Evolutionary conservation across 1,140 invertebrate genomes (phyloP).

Genomic region (Sarcophaga peregrina): DNA sequence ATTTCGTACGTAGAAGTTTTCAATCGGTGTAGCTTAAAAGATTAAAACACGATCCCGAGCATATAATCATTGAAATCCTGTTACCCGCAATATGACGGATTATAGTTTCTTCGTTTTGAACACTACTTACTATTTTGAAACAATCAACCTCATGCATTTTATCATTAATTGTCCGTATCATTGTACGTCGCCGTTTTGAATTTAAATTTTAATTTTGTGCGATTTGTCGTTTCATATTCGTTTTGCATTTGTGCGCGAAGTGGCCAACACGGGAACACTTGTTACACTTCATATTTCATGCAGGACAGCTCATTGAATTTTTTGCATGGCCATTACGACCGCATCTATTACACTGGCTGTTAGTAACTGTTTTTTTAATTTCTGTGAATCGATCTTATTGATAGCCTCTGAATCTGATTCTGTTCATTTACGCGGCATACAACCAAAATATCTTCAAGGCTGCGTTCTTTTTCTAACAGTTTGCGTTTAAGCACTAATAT

Average conservation of each 20-base stretch:
- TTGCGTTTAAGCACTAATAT: slow-evolving; percentile 47
- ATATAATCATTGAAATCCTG: too few relatives aligned
- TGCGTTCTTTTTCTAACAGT: slow-evolving; percentile 16
- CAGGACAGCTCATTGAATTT: slow-evolving; percentile 1
- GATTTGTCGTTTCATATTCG: too few relatives aligned
- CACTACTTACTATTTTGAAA: too few relatives aligned
- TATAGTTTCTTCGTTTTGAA: too few relatives aligned
- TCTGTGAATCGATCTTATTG: background rate
- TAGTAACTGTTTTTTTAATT: background rate
- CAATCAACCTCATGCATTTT: background rate
- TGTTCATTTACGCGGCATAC: slow-evolving; percentile 26
- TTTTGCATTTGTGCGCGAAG: too few relatives aligned
- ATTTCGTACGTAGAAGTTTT: too few relatives aligned
- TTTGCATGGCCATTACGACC: background rate
- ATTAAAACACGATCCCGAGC: too few relatives aligned
- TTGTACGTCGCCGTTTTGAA: too few relatives aligned
- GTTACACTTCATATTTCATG: slow-evolving; percentile 25
- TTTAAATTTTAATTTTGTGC: too few relatives aligned
- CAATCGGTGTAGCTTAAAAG: too few relatives aligned
- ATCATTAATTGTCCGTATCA: background rate
- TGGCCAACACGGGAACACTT: background rate
- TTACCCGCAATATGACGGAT: too few relatives aligned
- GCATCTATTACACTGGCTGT: background rate
- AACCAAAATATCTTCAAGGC: background rate
- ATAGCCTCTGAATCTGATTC: slow-evolving; percentile 29